These are phyloP conservation scores for Drosophila persimilis DNA, from an alignment of 1,140 invertebrate genomes.

Conservation along the genomic window DNA sequence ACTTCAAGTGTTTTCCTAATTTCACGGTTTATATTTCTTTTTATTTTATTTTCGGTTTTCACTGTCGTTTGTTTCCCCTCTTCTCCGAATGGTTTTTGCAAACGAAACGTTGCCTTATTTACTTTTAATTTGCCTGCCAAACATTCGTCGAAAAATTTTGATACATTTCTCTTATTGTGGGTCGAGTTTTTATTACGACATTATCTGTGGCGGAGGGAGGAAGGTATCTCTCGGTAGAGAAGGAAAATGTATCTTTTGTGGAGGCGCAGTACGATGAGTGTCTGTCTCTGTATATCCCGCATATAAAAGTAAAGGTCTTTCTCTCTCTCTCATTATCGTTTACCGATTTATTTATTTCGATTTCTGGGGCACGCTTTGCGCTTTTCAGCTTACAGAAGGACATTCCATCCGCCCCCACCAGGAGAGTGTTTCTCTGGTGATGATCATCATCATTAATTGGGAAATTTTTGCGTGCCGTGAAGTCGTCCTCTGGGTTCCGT, in stretches of 20 bases:
- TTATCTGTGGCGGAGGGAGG: constrained; percentile 5
- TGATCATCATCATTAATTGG: constrained; percentile 67
- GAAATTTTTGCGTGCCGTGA: constrained; percentile 60
- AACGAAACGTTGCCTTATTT: constrained; percentile 62
- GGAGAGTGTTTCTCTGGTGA: constrained; percentile 24
- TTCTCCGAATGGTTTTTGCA: constrained; percentile 22
- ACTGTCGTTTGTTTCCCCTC: background rate
- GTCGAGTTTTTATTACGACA: constrained; percentile 54
- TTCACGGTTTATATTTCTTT: constrained; percentile 68
- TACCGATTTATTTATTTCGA: constrained; percentile 65
- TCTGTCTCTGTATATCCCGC: constrained; percentile 7
- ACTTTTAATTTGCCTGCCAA: constrained; percentile 79
- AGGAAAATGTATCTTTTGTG: background rate
- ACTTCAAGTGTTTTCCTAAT: constrained; percentile 76
- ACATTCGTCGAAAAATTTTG: constrained; percentile 42
- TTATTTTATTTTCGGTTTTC: constrained; percentile 37
- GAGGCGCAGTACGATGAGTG: background rate
- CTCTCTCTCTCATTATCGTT: constrained; percentile 41
- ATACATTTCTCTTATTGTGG: constrained; percentile 34
- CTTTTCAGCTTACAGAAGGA: constrained; percentile 58
- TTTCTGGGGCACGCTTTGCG: constrained; percentile 46
- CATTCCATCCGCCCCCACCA: constrained; percentile 4
- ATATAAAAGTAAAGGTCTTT: constrained; percentile 7
- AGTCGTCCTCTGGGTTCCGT: constrained; percentile 61
- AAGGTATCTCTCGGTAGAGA: too few relatives aligned